These are phyloP conservation scores for Alexandromys fortis DNA, from an alignment of 2,113 vertebrate genomes.

Conservation along the genomic window DNA sequence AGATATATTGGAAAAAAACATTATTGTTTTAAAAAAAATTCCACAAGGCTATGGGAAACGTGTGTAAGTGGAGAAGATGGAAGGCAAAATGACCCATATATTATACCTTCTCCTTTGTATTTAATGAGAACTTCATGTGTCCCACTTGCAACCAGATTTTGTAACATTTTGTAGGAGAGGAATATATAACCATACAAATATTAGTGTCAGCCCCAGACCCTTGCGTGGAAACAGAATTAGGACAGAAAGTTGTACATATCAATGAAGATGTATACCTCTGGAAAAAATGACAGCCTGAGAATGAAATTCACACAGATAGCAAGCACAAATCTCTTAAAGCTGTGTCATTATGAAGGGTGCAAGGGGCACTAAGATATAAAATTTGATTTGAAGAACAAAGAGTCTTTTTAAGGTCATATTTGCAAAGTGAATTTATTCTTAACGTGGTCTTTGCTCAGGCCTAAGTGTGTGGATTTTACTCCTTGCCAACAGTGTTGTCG, in stretches of 20 bases:
- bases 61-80: background rate
- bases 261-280: background rate
- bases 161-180: background rate
- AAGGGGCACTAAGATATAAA: background rate
- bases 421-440: background rate
- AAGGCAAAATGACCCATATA: background rate
- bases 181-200: background rate
- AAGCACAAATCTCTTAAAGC: background rate
- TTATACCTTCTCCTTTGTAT: background rate
- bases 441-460: background rate
- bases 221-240: background rate
- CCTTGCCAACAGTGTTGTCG: background rate
- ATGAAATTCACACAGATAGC: fast-evolving
- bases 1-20: background rate
- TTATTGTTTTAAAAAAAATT: background rate
- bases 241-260: too few species aligned
- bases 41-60: background rate
- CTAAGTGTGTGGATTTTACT: background rate
- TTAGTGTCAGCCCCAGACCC: background rate
- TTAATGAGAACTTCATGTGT: background rate
- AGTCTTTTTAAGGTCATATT: background rate
- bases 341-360: background rate
- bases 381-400: background rate
- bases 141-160: background rate
- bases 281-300: background rate